Evolutionary conservation across 2,888 invertebrate species (phyloP), one percentile per base, ranked within the genome.

Genomic region (Cephalotes varians): DNA sequence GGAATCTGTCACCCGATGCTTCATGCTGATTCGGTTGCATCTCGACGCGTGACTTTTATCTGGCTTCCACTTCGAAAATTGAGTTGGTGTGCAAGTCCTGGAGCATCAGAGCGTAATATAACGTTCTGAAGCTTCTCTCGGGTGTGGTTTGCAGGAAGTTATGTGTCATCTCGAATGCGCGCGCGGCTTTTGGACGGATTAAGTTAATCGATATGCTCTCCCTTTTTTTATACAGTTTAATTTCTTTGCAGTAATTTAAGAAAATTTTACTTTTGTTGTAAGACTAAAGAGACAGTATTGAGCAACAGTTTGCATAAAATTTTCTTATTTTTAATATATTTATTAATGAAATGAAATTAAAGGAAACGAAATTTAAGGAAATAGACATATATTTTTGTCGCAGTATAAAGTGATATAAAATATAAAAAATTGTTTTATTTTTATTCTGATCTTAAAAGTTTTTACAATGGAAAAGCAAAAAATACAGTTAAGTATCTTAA

Each of bases 1-100:
- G 65, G 21, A 73, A 51, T 62, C 37, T 18, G 44, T 40, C 34
- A 40, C 65, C 31, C 65, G 71, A 37, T 65, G 44, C 69, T 58
- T 56, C 74, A 65, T 72, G 81, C 62, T 58, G 77, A 74, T 82
- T 64, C 54, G 60, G 51, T 37, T 54, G 44, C 72, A 34, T 56
- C 72, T 47, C 60, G n/a, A 9, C 21, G n/a, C 37, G 25, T 54
- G 77, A 71, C 80, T 80, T 87, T 86, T 87, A 83, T 83, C 81
- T 82, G 80, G 37, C 40, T 65, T 82, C 82, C 82, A 79, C 81
- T 69, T 82, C 31, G 80, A 86, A 73, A 87, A 87, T 86, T 65
- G 73, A 79, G 77, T 81, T 73, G 37, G 82, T 69, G 64, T 62
- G 77, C 44, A 44, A 56, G 31, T 60, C 62, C 77, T 81, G 58